These are phyloP conservation scores for Nestor notabilis DNA, from an alignment of 2,113 vertebrate species.

Conservation along the genomic window DNA sequence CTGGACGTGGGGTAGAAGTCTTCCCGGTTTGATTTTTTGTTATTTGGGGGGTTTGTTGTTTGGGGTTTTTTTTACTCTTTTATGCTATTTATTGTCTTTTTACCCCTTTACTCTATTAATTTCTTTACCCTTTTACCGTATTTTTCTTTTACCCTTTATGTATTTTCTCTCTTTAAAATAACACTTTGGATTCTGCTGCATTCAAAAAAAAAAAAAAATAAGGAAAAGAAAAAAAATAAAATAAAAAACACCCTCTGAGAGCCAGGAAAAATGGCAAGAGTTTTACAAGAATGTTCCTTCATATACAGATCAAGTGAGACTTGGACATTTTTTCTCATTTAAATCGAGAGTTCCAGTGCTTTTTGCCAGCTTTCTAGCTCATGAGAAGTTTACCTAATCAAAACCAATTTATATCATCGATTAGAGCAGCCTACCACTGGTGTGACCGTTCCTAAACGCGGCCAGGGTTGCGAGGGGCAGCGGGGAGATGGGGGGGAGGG, in stretches of 20 bases:
- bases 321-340: slow-evolving; percentile 5
- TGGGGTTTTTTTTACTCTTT: accelerated
- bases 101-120: neutral
- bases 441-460: accelerated
- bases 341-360: neutral
- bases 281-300: slow-evolving; percentile 37
- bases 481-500: neutral
- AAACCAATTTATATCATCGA: neutral
- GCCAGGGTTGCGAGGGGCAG: accelerated
- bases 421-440: neutral
- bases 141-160: neutral
- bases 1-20: accelerated
- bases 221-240: neutral
- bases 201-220: too few species aligned
- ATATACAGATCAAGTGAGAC: neutral
- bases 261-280: slow-evolving; percentile 7
- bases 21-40: neutral
- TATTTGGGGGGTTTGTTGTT: neutral
- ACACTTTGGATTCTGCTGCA: neutral
- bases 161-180: neutral
- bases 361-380: neutral
- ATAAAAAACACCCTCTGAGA: neutral
- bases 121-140: too few species aligned
- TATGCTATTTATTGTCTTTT: neutral
- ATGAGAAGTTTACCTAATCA: neutral